These are phyloP conservation scores for Serrognathus titanus DNA, from an alignment of 2,888 invertebrate genomes.

Conservation along the genomic window DNA sequence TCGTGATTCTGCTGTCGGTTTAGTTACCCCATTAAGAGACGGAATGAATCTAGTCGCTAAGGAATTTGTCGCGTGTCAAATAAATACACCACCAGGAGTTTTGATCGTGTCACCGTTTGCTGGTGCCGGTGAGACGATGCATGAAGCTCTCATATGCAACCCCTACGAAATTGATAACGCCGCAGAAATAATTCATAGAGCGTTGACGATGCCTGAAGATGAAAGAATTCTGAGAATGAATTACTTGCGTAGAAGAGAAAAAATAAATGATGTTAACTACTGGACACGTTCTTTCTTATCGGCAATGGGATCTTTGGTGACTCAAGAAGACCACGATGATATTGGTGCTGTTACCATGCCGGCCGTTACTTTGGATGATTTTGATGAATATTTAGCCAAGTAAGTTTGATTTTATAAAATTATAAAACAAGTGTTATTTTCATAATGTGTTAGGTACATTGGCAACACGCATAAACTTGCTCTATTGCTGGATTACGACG, in stretches of 20 bases:
- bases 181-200: constrained; percentile 82
- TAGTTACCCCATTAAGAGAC: constrained; percentile 83
- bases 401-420: constrained; percentile 48
- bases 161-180: constrained; percentile 86
- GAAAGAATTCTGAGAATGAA: constrained; percentile 84
- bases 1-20: constrained; percentile 79
- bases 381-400: constrained; percentile 85
- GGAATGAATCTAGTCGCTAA: constrained; percentile 93
- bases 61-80: constrained; percentile 90
- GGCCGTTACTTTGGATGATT: constrained; percentile 86
- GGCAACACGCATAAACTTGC: constrained; percentile 84
- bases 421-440: not conserved
- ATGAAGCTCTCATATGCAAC: constrained; percentile 85
- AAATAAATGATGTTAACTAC: constrained; percentile 78
- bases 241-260: constrained; percentile 74
- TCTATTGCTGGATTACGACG: constrained; percentile 81
- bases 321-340: constrained; percentile 74
- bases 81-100: constrained; percentile 78
- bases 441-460: constrained; percentile 63
- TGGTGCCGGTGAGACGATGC: constrained; percentile 92
- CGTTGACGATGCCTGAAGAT: constrained; percentile 86
- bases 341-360: constrained; percentile 83
- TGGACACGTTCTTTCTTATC: constrained; percentile 88
- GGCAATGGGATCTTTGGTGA: constrained; percentile 74
- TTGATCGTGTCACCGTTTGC: constrained; percentile 87